These are phyloP conservation scores for Boulengeromyrus knoepffleri DNA, from an alignment of 2,113 vertebrate genomes.

Conservation along the genomic window DNA sequence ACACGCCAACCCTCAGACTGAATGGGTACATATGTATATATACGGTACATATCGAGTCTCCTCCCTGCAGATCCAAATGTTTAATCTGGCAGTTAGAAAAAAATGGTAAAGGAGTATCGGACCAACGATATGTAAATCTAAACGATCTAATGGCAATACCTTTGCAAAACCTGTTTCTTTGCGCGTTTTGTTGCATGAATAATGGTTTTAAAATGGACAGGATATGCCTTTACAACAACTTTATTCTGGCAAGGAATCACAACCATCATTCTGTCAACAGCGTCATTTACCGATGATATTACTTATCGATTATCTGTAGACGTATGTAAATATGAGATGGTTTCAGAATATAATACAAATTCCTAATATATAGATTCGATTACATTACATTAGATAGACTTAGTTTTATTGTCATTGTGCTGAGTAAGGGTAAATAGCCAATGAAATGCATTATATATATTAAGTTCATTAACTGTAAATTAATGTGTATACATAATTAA, in stretches of 20 bases:
- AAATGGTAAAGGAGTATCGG: background rate
- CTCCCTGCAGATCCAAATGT: slow-evolving; percentile 11
- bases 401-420: background rate
- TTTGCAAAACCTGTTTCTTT: background rate
- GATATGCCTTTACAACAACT: background rate
- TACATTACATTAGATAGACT: background rate
- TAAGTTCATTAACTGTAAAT: background rate
- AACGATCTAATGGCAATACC: background rate
- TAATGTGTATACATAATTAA: background rate
- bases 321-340: background rate
- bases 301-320: background rate
- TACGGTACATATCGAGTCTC: background rate
- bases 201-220: background rate
- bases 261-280: background rate
- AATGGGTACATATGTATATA: background rate
- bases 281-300: background rate
- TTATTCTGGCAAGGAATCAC: background rate
- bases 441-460: background rate
- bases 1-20: background rate
- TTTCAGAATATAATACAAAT: background rate
- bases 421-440: background rate
- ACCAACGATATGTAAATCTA: background rate
- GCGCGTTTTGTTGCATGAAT: background rate
- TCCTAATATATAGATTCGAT: background rate
- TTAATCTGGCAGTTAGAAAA: background rate